These are phyloP conservation scores for Dreissena rostriformis DNA, from an alignment of 1,140 invertebrate genomes.

Conservation along the genomic window DNA sequence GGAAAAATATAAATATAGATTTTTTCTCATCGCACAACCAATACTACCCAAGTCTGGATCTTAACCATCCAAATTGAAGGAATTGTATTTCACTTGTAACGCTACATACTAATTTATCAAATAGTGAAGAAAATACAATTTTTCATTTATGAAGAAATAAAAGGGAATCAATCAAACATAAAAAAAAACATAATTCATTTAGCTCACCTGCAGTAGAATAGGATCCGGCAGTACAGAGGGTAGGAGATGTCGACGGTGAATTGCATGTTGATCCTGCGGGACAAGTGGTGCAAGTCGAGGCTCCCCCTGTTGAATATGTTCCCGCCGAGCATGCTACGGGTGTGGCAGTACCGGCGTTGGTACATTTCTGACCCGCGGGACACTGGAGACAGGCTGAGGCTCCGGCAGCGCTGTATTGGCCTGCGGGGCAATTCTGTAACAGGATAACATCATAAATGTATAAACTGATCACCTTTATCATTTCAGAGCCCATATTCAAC, in stretches of 20 bases:
- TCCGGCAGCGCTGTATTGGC: conserved; percentile 67
- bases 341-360: conserved; percentile 59
- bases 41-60: too few species aligned
- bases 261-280: conserved; percentile 71
- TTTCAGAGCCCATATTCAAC: not conserved
- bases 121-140: too few species aligned
- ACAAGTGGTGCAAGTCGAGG: conserved; percentile 67
- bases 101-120: too few species aligned
- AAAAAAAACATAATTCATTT: too few species aligned
- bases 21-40: too few species aligned
- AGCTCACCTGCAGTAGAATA: conserved; percentile 56
- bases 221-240: conserved; percentile 63
- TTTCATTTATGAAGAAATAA: too few species aligned
- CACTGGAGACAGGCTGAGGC: conserved; percentile 66
- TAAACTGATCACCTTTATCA: not conserved
- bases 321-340: conserved; percentile 68
- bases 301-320: conserved; percentile 66
- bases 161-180: too few species aligned
- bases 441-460: not conserved
- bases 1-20: too few species aligned
- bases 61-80: too few species aligned
- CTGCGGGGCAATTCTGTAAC: conserved; percentile 70
- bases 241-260: conserved; percentile 27
- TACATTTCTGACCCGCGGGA: conserved; percentile 70
- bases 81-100: too few species aligned